These are phyloP conservation scores for Saccostrea cuccullata DNA, from an alignment of 1,140 invertebrate species.

Conservation along the genomic window DNA sequence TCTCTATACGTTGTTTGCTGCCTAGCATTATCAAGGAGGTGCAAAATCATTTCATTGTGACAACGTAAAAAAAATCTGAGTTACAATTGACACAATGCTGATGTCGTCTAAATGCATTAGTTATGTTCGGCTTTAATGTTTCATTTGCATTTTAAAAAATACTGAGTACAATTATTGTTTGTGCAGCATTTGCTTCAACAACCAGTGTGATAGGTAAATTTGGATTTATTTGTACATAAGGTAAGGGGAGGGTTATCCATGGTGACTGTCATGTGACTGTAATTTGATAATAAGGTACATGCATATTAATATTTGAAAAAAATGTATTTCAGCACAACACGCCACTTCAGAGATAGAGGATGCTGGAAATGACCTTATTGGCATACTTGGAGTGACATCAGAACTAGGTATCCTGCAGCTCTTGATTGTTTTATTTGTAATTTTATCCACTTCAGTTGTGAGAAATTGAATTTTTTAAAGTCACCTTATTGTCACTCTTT, in stretches of 20 bases:
- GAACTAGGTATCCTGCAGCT: not conserved
- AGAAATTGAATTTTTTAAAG: too few relatives aligned
- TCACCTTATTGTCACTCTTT: too few relatives aligned
- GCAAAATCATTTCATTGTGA: too few relatives aligned
- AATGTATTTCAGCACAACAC: not conserved
- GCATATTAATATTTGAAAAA: not conserved
- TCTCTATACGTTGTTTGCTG: too few relatives aligned
- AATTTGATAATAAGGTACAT: not conserved
- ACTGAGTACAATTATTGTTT: too few relatives aligned
- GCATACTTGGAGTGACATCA: conserved; percentile 4
- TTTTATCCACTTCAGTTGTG: not conserved
- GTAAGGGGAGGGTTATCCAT: not conserved
- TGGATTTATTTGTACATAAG: not conserved
- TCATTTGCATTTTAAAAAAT: too few relatives aligned
- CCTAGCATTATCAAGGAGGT: too few relatives aligned
- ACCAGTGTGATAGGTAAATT: not conserved
- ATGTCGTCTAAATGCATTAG: too few relatives aligned
- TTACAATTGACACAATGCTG: too few relatives aligned
- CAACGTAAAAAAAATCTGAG: too few relatives aligned
- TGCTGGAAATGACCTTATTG: not conserved
- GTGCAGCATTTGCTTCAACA: not conserved
- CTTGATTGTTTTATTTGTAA: not conserved
- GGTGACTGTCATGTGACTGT: not conserved
- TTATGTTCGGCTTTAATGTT: too few relatives aligned
- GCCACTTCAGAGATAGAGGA: not conserved